Percentiles rank a stretch among this genome's conserved stretches.
These are phyloP conservation scores for Denticeps clupeoides DNA, from an alignment of 2,797 vertebrate species.

Conservation along the genomic window DNA sequence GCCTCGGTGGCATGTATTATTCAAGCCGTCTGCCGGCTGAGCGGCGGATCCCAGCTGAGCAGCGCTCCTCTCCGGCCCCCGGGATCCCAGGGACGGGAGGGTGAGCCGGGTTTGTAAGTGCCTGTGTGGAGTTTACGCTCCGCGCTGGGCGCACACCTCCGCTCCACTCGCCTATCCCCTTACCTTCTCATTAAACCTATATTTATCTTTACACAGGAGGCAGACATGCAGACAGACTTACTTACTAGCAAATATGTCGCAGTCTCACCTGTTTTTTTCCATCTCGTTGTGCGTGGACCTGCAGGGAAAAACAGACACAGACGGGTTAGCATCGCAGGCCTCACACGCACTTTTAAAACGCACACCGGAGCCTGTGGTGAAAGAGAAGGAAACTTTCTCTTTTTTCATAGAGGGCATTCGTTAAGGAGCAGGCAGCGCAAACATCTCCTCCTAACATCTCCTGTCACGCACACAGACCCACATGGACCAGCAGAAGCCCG, in stretches of 20 bases:
- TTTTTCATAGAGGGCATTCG: no score
- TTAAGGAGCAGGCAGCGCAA: no score
- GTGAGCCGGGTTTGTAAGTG: neutral
- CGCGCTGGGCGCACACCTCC: no score
- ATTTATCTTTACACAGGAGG: neutral
- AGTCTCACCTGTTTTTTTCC: slow-evolving; percentile 91
- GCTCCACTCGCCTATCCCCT: no score
- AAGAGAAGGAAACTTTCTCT: no score
- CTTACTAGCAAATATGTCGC: neutral
- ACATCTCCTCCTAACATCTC: neutral
- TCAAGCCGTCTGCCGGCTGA: slow-evolving; percentile 24
- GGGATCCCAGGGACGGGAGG: neutral
- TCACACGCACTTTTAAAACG: no score
- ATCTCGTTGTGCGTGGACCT: slow-evolving; percentile 97
- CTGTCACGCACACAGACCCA: slow-evolving; percentile 7
- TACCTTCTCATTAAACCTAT: no score
- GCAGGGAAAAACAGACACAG: slow-evolving; percentile 39
- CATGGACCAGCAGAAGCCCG: slow-evolving; percentile 16
- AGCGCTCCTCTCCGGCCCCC: neutral
- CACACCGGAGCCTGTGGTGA: no score
- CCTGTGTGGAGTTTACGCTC: no score
- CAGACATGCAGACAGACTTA: slow-evolving; percentile 3
- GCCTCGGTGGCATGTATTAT: slow-evolving; percentile 29
- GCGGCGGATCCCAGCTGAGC: slow-evolving; percentile 4
- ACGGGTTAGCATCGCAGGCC: no score